A percentile compares a stretch with the other conserved stretches of the same genome.
Evolutionary conservation across 2,113 vertebrate genomes (phyloP).

Genomic region (Apodemus sylvaticus): DNA sequence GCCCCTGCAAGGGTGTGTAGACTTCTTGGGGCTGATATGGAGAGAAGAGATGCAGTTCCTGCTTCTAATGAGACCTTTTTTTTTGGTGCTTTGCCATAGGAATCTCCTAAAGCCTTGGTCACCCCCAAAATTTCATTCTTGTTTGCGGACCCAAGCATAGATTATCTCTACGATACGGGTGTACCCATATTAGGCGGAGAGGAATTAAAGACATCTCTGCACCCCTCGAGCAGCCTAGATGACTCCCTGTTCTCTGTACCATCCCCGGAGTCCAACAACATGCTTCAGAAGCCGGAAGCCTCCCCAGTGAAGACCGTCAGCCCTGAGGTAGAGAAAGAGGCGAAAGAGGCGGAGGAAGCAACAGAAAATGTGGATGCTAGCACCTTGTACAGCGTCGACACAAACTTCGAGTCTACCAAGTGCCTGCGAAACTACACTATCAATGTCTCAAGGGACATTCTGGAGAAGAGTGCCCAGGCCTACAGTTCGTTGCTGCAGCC

Average conservation of each 20-base stretch:
- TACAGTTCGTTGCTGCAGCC: background rate
- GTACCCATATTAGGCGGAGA: accelerated
- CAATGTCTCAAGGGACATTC: accelerated
- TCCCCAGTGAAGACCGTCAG: accelerated
- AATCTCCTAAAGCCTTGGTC: accelerated
- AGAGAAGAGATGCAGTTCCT: accelerated
- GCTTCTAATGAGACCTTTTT: background rate
- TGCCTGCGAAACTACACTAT: background rate
- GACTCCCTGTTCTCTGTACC: background rate
- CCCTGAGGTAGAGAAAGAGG: accelerated
- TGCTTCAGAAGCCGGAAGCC: background rate
- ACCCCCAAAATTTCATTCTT: accelerated
- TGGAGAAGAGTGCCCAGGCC: conserved; percentile 19
- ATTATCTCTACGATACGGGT: accelerated
- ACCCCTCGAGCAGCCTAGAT: accelerated
- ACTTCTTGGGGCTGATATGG: too few species aligned
- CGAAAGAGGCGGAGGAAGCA: accelerated
- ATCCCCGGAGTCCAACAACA: background rate
- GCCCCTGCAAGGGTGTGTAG: background rate
- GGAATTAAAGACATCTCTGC: accelerated
- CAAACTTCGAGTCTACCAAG: background rate
- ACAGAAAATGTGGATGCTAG: accelerated
- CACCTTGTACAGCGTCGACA: background rate
- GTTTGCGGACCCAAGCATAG: accelerated
- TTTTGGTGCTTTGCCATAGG: conserved; percentile 39